Evolutionary conservation across 2,888 invertebrate genomes (phyloP).

Genomic region (Serripes groenlandicus): DNA sequence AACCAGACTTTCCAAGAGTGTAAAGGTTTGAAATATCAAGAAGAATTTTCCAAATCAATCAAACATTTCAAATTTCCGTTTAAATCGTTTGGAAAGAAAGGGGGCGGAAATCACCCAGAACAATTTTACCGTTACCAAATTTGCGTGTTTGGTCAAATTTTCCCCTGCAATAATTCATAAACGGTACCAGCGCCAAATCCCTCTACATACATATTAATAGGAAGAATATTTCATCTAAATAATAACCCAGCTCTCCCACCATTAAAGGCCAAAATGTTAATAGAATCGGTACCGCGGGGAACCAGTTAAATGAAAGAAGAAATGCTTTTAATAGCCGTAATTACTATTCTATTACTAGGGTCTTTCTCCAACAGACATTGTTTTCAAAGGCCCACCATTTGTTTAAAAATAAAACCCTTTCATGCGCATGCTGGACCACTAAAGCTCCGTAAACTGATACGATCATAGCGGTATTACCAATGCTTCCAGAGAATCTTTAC

Average conservation of each 20-base stretch:
- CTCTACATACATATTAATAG: slow-evolving; percentile 69
- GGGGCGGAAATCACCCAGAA: neutral
- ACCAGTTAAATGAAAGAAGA: slow-evolving; percentile 31
- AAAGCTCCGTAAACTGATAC: slow-evolving; percentile 51
- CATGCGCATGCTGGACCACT: slow-evolving; percentile 37
- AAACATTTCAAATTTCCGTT: no score
- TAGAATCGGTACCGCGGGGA: slow-evolving; percentile 45
- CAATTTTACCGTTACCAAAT: neutral
- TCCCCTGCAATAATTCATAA: slow-evolving; percentile 40
- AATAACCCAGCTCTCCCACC: slow-evolving; percentile 33
- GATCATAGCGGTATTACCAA: slow-evolving; percentile 8
- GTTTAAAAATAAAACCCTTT: slow-evolving; percentile 53
- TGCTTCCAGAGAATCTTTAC: neutral
- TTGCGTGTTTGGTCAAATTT: slow-evolving; percentile 43
- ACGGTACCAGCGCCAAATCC: slow-evolving; percentile 45
- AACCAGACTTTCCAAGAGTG: no score
- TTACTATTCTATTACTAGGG: slow-evolving; percentile 60
- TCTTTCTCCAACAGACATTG: slow-evolving; percentile 17
- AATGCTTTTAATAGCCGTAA: slow-evolving; percentile 63
- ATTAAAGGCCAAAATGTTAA: slow-evolving; percentile 56
- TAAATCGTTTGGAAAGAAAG: neutral
- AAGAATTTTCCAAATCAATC: no score
- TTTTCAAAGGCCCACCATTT: slow-evolving; percentile 46
- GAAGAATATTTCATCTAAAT: slow-evolving; percentile 37
- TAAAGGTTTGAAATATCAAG: no score